A percentile compares a stretch with the other conserved stretches of the same genome.
phyloP scores from a whole-genome alignment of 2,888 invertebrate genomes.

The Pachymerium ferrugineum region DNA sequence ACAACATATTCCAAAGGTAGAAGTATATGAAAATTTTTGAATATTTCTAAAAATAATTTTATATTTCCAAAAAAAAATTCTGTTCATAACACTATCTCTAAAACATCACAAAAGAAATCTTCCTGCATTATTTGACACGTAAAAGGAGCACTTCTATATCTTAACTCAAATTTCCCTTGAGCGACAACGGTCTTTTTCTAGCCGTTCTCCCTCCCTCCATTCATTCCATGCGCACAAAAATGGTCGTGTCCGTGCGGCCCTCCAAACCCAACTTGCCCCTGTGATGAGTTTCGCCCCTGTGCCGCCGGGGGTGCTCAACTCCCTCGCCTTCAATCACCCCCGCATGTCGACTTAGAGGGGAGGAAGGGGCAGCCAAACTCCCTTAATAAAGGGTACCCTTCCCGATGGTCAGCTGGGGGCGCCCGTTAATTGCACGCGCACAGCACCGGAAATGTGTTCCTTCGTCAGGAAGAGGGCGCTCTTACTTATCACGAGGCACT shows the following conservation, averaged over 20 bases:
- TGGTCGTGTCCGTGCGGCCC: neutral
- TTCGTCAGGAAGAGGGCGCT: neutral
- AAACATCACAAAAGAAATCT: neutral
- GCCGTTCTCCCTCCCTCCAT: neutral
- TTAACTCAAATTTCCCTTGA: neutral
- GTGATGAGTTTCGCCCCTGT: neutral
- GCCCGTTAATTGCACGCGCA: slow-evolving; percentile 7
- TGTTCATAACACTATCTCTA: no score
- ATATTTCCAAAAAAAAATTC: no score
- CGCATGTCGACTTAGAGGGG: neutral
- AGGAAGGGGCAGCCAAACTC: neutral
- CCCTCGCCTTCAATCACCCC: neutral
- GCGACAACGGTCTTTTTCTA: neutral
- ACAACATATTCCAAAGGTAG: no score
- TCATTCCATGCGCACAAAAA: neutral
- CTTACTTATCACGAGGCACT: no score
- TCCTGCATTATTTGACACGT: no score
- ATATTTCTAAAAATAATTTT: no score
- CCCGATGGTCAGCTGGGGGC: neutral
- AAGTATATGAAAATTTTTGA: no score
- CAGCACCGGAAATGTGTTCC: slow-evolving; percentile 11
- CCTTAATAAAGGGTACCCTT: neutral
- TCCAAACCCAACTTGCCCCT: neutral
- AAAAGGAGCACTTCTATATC: neutral
- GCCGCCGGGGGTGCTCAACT: neutral